Conservation (phyloP, 2,797 vertebrate genomes). For the Rhodeus uyekii region DNA sequence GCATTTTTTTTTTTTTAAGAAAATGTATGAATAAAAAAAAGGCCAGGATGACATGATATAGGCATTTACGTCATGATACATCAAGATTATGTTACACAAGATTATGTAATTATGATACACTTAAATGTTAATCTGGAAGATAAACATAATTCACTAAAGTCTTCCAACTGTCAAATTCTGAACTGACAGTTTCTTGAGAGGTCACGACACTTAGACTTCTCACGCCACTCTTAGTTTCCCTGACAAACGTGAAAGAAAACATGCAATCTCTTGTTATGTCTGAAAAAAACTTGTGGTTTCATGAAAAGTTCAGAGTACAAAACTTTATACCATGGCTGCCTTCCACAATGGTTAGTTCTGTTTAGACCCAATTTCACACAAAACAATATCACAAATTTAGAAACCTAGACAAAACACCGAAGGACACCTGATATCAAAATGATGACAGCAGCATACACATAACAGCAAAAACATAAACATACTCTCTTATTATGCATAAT, state of each 20-base stretch:
- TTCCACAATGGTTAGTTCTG: constrained; percentile 34
- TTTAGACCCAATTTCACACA: constrained; percentile 59
- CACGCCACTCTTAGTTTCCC: constrained; percentile 26
- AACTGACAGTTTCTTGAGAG: constrained; percentile 16
- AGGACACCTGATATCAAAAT: constrained; percentile 48
- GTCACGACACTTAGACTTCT: constrained; percentile 23
- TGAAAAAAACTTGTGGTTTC: constrained; percentile 58
- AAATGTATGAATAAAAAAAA: constrained; percentile 39
- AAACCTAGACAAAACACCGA: constrained; percentile 37
- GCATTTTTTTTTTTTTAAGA: constrained; percentile 20
- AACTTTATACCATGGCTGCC: constrained; percentile 39
- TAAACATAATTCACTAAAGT: constrained; percentile 7
- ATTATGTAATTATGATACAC: neutral
- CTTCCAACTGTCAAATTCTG: neutral
- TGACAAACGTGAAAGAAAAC: constrained; percentile 29
- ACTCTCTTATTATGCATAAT: neutral
- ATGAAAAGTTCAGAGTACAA: constrained; percentile 48
- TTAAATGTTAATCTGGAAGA: neutral
- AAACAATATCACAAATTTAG: constrained; percentile 27
- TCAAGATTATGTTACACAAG: no score
- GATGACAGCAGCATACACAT: constrained; percentile 11
- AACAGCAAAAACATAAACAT: constrained; percentile 53
- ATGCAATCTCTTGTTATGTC: constrained; percentile 62
- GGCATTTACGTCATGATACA: neutral
- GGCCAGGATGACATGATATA: neutral